These are phyloP conservation scores for Antrozous pallidus DNA, from an alignment of 2,797 vertebrate genomes.

Conservation along the genomic window DNA sequence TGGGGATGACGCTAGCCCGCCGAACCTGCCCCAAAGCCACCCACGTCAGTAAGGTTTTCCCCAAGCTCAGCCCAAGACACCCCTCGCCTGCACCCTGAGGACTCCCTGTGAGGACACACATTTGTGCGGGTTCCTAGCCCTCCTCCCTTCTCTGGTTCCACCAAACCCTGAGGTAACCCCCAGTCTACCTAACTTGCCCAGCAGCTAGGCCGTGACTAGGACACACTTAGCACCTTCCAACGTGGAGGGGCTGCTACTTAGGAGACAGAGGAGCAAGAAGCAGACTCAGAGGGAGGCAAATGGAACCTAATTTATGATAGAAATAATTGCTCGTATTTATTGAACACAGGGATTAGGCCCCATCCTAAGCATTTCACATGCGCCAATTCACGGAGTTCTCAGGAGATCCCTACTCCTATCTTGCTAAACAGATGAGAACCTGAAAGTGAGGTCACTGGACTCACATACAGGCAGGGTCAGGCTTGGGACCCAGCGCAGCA, in stretches of 20 bases:
- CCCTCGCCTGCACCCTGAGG: too few relatives aligned
- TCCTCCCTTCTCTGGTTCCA: not conserved
- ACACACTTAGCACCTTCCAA: not conserved
- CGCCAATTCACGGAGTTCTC: not conserved
- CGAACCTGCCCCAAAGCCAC: not conserved
- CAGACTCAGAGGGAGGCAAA: not conserved
- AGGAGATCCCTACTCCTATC: too few relatives aligned
- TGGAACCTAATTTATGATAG: not conserved
- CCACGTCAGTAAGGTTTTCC: not conserved
- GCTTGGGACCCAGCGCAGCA: not conserved
- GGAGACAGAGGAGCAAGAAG: not conserved
- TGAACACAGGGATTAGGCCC: not conserved
- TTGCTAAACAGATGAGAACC: not conserved
- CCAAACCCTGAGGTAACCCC: not conserved
- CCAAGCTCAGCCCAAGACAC: not conserved
- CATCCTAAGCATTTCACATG: not conserved
- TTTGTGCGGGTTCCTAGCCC: too few relatives aligned
- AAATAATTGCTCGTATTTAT: too few relatives aligned
- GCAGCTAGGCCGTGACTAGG: not conserved
- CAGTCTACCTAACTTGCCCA: not conserved
- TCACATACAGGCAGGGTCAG: not conserved
- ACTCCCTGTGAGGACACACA: not conserved
- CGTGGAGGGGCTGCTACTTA: not conserved
- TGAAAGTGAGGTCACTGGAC: not conserved
- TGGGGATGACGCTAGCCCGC: not conserved